Evolutionary conservation across 2,888 invertebrate genomes (phyloP).

Genomic region (Dryobota labecula): DNA sequence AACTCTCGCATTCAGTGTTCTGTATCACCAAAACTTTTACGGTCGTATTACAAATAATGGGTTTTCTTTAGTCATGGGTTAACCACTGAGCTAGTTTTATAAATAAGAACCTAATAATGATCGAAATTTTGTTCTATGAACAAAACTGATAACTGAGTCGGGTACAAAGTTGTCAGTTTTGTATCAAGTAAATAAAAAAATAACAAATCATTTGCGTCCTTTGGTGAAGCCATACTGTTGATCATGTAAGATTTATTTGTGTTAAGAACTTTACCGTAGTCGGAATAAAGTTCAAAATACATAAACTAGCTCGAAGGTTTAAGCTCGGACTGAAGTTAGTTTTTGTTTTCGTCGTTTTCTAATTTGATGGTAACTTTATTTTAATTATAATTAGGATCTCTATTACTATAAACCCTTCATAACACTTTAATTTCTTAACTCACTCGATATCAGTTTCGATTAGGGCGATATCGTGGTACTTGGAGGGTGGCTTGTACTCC

Average conservation of each 20-base stretch:
- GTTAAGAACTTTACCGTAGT: not conserved
- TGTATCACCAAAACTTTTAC: not conserved
- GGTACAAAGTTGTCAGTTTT: no score
- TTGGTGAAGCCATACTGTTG: not conserved
- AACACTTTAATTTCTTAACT: conserved; percentile 1
- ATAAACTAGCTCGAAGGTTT: not conserved
- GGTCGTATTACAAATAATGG: not conserved
- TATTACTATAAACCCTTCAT: not conserved
- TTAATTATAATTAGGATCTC: not conserved
- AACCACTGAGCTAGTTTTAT: no score
- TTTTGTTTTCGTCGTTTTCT: not conserved
- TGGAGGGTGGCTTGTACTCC: conserved; percentile 53
- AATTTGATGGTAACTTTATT: not conserved
- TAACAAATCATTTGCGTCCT: no score
- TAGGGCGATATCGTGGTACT: conserved; percentile 65
- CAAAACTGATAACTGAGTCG: no score
- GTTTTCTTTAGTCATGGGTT: not conserved
- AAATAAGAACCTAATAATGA: no score
- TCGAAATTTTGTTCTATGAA: no score
- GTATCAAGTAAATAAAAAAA: no score
- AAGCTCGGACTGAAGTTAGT: not conserved
- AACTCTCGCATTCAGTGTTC: not conserved
- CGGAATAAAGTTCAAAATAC: not conserved
- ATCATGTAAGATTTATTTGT: not conserved
- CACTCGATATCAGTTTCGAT: conserved; percentile 53